Evolutionary conservation across 2,113 vertebrate genomes (phyloP).

Genomic region (Aphyosemion australe): DNA sequence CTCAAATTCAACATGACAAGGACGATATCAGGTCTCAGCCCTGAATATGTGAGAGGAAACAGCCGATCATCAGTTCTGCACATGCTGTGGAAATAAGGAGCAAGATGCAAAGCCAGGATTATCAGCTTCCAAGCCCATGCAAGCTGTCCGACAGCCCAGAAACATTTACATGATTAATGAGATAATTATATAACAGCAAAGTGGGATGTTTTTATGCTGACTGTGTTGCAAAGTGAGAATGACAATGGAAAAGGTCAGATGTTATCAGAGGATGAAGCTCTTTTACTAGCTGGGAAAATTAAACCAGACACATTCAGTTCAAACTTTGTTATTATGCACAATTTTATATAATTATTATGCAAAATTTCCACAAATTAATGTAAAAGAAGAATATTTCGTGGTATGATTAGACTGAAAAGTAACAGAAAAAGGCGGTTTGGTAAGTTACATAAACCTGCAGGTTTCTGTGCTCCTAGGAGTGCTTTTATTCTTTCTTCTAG

Average conservation of each 20-base stretch:
- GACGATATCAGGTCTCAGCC: constrained; percentile 4
- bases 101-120: constrained; percentile 44
- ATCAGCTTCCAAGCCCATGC: constrained; percentile 55
- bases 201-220: constrained; percentile 57
- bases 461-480: not conserved
- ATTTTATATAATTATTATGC: too few relatives aligned
- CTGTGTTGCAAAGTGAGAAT: constrained; percentile 50
- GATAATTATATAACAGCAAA: constrained; percentile 62
- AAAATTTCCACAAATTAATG: too few relatives aligned
- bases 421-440: not conserved
- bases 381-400: too few relatives aligned
- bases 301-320: too few relatives aligned
- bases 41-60: constrained; percentile 36
- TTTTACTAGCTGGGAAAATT: constrained; percentile 9
- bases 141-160: constrained; percentile 43
- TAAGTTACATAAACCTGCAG: not conserved
- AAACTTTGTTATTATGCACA: too few relatives aligned
- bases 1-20: too few relatives aligned
- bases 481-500: too few relatives aligned
- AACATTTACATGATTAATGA: constrained; percentile 73
- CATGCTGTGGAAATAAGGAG: constrained; percentile 39
- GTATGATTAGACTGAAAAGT: not conserved
- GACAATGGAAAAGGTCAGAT: constrained; percentile 37
- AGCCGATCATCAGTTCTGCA: constrained; percentile 47
- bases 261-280: constrained; percentile 24